Evolutionary conservation across 2,797 vertebrate genomes (phyloP), one percentile per base, ranked within the genome.

Genomic region (Notolabrus celidotus): DNA sequence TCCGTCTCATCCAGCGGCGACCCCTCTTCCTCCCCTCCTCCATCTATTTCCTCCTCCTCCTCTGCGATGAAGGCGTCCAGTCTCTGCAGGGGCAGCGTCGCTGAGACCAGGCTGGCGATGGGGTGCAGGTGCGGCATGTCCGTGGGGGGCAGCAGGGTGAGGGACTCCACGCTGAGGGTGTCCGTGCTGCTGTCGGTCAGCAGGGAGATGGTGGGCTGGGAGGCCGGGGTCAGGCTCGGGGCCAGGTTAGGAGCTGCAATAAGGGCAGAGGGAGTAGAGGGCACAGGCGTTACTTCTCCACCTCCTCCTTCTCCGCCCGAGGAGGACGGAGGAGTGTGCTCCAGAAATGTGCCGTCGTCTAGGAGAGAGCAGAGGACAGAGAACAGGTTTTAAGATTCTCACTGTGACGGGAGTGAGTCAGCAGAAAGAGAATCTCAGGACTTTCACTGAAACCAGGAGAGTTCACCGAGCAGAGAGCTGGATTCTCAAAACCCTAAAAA

Each of bases 181-280:
- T 98, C 97, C 0, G 95, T 77, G 39, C 20, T 82, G 83, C 93
- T 93, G 71, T 96, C 95, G 0, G 95, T 96, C 73, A 99, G 93
- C 62, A 99, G 93, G 25, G 98, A 99, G 91, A 99, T 97, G 29
- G 95, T 95, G 81, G 98, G 98, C 92, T 99, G 98, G 64, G 94
- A 95, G 1, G 97, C 93, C 0, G 97, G 97, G 56, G 95, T 96
- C 82, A 99, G 95, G 92, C 97, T 99, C n/a, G 98, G 98, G 9
- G 97, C 96, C 82, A 98, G 82, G 50, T 91, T 88, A 0, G 86
- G 84, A 7, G 88, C 85, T 23, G 94, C 90, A 52, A 33, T 25
- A 39, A 94, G 92, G 17, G 75, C 50, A 1, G 69, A 56, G 46
- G 77, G 12, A 36, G 64, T 2, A 64, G 71, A 89, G 63, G 79